Conservation (phyloP, 2,888 invertebrate genomes). For the Drosophila conformis region DNA sequence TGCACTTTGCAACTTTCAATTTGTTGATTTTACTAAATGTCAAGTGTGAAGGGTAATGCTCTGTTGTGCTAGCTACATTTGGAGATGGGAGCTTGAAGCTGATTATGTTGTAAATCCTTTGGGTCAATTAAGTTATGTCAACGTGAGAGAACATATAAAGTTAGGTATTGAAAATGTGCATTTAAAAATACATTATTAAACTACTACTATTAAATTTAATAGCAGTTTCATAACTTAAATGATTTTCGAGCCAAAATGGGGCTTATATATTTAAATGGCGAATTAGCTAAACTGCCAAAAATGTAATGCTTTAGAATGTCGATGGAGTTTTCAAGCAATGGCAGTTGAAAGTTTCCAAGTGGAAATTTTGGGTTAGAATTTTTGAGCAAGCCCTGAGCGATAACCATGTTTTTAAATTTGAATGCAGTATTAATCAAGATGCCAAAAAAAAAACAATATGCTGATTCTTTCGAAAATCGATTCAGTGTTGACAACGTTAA, state of each 20-base stretch:
- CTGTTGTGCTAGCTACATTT: conserved; percentile 5
- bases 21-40: conserved; percentile 59
- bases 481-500: no score
- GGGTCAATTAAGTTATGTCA: background rate
- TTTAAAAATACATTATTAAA: background rate
- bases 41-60: conserved; percentile 72
- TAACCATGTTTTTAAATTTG: background rate
- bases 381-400: background rate
- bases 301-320: background rate
- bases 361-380: background rate
- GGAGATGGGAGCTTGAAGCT: background rate
- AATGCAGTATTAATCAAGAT: background rate
- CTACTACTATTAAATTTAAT: background rate
- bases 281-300: background rate
- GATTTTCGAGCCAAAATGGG: background rate
- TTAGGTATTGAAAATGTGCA: background rate
- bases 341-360: background rate
- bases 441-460: background rate
- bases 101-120: background rate
- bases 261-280: background rate
- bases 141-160: background rate
- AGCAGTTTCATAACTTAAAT: background rate
- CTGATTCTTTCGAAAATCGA: background rate
- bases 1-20: conserved; percentile 37
- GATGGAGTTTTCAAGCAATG: background rate